Conservation (phyloP, 2,113 vertebrate species). For the Pristiophorus japonicus region DNA sequence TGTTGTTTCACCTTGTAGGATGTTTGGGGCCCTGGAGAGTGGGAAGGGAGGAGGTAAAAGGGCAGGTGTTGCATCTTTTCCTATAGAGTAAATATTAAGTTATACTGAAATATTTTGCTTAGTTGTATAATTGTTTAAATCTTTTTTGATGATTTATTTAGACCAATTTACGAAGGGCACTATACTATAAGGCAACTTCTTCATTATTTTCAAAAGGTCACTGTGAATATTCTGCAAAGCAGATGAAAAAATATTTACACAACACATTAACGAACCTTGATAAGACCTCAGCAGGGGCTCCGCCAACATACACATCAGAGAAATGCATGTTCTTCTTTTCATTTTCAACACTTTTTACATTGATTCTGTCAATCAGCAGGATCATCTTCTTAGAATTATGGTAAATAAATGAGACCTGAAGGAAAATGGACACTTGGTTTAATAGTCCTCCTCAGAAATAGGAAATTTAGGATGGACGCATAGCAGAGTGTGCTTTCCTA, state of each 20-base stretch:
- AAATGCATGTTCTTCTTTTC: slow-evolving; percentile 84
- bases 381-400: slow-evolving; percentile 96
- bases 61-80: too few relatives aligned
- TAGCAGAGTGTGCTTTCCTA: too few relatives aligned
- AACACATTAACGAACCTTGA: slow-evolving; percentile 60
- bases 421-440: slow-evolving; percentile 39
- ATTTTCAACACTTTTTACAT: slow-evolving; percentile 85
- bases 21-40: too few relatives aligned
- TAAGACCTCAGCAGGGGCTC: slow-evolving; percentile 72
- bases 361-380: slow-evolving; percentile 84
- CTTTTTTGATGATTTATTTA: not conserved
- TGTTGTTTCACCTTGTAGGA: too few relatives aligned
- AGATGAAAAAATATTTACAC: not conserved
- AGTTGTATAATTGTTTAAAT: not conserved
- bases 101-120: not conserved
- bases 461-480: not conserved
- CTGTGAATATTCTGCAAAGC: not conserved
- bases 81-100: not conserved
- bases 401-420: slow-evolving; percentile 91
- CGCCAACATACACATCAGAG: slow-evolving; percentile 87
- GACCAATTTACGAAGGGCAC: not conserved
- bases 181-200: not conserved
- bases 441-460: not conserved
- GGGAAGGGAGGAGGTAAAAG: too few relatives aligned
- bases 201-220: not conserved